phyloP scores from a whole-genome alignment of 2,888 invertebrate genomes.

The Patella ulyssiponensis region DNA sequence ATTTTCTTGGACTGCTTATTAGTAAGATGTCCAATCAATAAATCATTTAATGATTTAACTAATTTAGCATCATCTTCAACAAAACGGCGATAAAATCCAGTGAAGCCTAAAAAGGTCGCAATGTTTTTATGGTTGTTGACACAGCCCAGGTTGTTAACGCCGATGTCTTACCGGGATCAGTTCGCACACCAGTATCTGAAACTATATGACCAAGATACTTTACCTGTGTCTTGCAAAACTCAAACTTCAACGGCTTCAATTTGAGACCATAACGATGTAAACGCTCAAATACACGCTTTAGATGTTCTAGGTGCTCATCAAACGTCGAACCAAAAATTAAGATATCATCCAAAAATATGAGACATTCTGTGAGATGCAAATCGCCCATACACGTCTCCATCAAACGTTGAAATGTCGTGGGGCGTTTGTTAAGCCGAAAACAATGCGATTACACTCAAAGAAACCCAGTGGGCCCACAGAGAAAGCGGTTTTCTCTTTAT shows the following conservation, averaged over 20 bases:
- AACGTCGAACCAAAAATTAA: slow-evolving; percentile 35
- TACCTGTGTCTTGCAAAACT: slow-evolving; percentile 27
- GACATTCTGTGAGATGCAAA: slow-evolving; percentile 32
- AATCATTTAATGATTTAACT: slow-evolving; percentile 31
- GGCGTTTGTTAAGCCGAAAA: slow-evolving; percentile 37
- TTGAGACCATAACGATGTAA: slow-evolving; percentile 28
- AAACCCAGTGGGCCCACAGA: slow-evolving; percentile 37
- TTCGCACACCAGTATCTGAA: slow-evolving; percentile 3
- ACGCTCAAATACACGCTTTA: slow-evolving; percentile 31
- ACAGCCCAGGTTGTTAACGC: slow-evolving; percentile 21
- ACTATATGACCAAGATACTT: slow-evolving; percentile 38
- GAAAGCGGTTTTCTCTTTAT: slow-evolving; percentile 39
- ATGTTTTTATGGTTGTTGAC: slow-evolving; percentile 20
- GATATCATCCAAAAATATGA: slow-evolving; percentile 43
- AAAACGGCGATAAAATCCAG: slow-evolving; percentile 33
- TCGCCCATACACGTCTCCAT: slow-evolving; percentile 36
- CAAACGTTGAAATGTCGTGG: slow-evolving; percentile 34
- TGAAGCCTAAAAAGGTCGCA: slow-evolving; percentile 21
- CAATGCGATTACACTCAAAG: slow-evolving; percentile 35
- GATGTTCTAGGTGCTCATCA: slow-evolving; percentile 32
- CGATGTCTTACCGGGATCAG: slow-evolving; percentile 11
- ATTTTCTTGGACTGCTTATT: slow-evolving; percentile 8
- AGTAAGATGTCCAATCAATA: slow-evolving; percentile 21
- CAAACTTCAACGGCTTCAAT: slow-evolving; percentile 30
- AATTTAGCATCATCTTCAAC: slow-evolving; percentile 31